Percentiles rank a stretch among this genome's conserved stretches.
Conservation (phyloP, 2,797 vertebrate species). For the Sebastes kiyomatsui region DNA sequence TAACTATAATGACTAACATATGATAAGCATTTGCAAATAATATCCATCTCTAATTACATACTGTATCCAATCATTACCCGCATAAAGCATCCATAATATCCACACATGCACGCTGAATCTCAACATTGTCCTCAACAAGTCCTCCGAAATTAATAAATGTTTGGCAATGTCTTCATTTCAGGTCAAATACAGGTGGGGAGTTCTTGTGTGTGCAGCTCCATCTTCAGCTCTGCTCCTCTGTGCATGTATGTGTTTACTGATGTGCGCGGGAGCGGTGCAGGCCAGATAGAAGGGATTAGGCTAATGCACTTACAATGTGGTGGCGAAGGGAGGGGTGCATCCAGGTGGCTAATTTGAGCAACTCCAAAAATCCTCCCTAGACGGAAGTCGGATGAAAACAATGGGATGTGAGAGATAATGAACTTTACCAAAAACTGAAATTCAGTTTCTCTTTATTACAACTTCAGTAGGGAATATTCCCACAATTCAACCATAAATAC, state of each 20-base stretch:
- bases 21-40: neutral
- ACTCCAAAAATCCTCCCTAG: slow-evolving; percentile 39
- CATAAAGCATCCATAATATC: slow-evolving; percentile 69
- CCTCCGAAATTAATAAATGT: slow-evolving; percentile 26
- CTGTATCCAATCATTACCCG: slow-evolving; percentile 72
- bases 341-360: slow-evolving; percentile 57
- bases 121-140: slow-evolving; percentile 68
- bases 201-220: slow-evolving; percentile 52
- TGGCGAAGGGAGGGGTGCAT: slow-evolving; percentile 48
- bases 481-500: neutral
- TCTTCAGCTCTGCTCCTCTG: slow-evolving; percentile 48
- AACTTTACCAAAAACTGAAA: neutral
- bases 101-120: slow-evolving; percentile 56
- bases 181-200: slow-evolving; percentile 18
- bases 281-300: slow-evolving; percentile 86
- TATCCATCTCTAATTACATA: neutral
- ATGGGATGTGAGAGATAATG: neutral
- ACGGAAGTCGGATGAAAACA: slow-evolving; percentile 14
- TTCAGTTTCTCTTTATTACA: neutral
- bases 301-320: slow-evolving; percentile 84
- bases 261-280: slow-evolving; percentile 60
- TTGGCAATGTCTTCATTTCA: slow-evolving; percentile 44
- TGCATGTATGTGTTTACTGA: slow-evolving; percentile 49
- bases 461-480: neutral
- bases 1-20: neutral